Base-by-base conservation (phyloP, 2,888 invertebrate species). In the Eupithecia exiguata region DNA sequence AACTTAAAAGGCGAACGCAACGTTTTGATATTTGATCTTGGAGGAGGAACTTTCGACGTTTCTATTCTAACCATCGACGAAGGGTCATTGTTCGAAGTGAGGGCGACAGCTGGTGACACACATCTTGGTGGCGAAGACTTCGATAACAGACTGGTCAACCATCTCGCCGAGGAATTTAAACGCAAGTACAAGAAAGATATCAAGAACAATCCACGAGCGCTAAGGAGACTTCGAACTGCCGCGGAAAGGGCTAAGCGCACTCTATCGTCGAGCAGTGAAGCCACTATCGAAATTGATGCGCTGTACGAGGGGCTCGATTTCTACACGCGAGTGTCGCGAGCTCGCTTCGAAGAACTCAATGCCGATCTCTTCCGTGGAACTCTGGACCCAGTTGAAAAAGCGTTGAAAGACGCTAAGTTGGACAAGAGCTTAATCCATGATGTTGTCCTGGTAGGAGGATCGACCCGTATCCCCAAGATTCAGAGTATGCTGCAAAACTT, bases 11-110 rank as follows among this genome's bases (percentile, higher is more conserved):
- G 96, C 16, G 96, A 96, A 84, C 92, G 95, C 18, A 96, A 96
- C 83, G 96, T 96, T 6, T 88, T 96, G 18, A 96, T 96, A 79
- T 96, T 96, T 85, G 96, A 96, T 84, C 91, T 96, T 74, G 96
- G 96, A 25, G 95, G 95, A 43, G 95, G 95, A 75, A 97, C 97
- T 21, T 97, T 98, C 88, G 97, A 98, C 91, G 97, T 98, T 5
- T 97, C 97, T 69, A 96, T 98, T 77, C 92, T 98, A 66, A 97
- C 97, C 69, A 97, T 98, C 86, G 97, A 97, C 86, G 97, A 97
- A 88, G 95, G 97, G 58, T 95, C 95, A 1, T 86, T 95, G 75
- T 97, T 97, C 86, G 97, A 97, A 89, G 98, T 97, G 6, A 96
- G 96, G 87, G 95, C 98, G 0, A 98, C 97, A 3, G 97, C 97